Percentiles rank a stretch among this genome's conserved stretches.
Evolutionary conservation across 1,140 invertebrate genomes (phyloP).

Genomic region (Bombus confusus): DNA sequence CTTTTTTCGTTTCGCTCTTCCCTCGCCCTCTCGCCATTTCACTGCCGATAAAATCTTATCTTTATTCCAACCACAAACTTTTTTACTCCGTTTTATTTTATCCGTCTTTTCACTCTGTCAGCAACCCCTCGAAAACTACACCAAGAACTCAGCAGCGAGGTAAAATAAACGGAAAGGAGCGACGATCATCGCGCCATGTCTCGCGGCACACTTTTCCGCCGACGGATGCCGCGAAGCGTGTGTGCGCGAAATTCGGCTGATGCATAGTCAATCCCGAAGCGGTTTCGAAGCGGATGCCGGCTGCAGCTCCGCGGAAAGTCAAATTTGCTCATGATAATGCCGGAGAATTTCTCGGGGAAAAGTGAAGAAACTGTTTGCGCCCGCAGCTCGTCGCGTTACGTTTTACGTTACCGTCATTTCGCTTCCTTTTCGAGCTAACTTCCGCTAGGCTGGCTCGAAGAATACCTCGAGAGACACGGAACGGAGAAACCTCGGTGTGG

Average conservation of each 20-base stretch:
- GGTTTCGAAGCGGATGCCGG: constrained; percentile 55
- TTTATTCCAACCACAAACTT: too few species aligned
- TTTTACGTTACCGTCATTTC: not conserved
- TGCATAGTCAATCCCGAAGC: constrained; percentile 73
- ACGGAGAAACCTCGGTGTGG: not conserved
- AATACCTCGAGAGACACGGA: not conserved
- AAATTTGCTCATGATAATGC: constrained; percentile 75
- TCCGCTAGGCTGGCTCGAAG: not conserved
- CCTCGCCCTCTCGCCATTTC: too few species aligned
- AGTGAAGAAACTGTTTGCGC: constrained; percentile 65
- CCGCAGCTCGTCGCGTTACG: not conserved
- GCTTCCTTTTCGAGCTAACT: constrained; percentile 39
- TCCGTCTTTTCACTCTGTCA: too few species aligned
- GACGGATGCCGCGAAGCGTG: not conserved
- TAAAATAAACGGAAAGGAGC: too few species aligned
- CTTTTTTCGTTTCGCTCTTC: too few species aligned
- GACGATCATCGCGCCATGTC: not conserved
- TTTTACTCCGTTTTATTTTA: too few species aligned
- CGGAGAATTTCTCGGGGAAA: constrained; percentile 59
- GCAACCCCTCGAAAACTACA: too few species aligned
- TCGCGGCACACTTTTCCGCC: constrained; percentile 17
- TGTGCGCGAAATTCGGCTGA: constrained; percentile 65
- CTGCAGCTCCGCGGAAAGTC: constrained; percentile 60
- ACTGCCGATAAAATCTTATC: too few species aligned
- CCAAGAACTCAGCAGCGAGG: too few species aligned